phyloP scores from a whole-genome alignment of 2,888 invertebrate genomes.

The Ormyrus labotus region DNA sequence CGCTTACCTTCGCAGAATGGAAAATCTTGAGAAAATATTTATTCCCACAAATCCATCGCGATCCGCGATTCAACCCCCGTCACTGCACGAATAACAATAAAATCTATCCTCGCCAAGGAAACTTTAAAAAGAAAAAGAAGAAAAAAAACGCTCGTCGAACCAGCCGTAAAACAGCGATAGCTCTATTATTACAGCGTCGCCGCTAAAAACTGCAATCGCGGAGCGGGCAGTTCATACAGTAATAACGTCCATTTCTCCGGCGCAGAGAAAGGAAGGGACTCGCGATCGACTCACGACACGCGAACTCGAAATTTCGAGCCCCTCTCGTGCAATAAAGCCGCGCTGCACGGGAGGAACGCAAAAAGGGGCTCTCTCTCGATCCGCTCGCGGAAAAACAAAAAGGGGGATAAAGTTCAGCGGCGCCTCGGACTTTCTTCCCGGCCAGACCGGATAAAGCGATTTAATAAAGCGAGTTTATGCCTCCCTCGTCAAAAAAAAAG shows the following conservation, averaged over 20 bases:
- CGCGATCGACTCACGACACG: slow-evolving; percentile 21
- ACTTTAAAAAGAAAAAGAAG: slow-evolving; percentile 13
- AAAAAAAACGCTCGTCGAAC: background rate
- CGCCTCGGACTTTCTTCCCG: background rate
- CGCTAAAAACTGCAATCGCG: slow-evolving; percentile 24
- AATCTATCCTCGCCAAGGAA: slow-evolving; percentile 12
- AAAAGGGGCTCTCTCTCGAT: background rate
- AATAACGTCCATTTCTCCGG: slow-evolving; percentile 29
- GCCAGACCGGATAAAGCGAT: background rate
- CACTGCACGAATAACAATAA: background rate
- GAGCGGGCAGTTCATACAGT: slow-evolving; percentile 23
- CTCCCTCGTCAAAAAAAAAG: background rate
- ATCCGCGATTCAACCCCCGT: too few species aligned
- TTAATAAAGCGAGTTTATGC: slow-evolving; percentile 28
- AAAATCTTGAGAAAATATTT: too few species aligned
- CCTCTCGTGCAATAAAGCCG: background rate
- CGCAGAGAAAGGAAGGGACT: background rate
- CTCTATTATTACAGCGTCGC: too few species aligned
- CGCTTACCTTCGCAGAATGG: too few species aligned
- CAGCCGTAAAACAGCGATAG: too few species aligned
- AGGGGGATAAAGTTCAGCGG: background rate
- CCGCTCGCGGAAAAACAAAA: too few species aligned
- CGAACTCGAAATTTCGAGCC: slow-evolving; percentile 35
- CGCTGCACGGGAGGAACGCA: background rate
- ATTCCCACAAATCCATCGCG: too few species aligned